phyloP scores from a whole-genome alignment of 2,113 vertebrate species.

The Entelurus aequoreus region DNA sequence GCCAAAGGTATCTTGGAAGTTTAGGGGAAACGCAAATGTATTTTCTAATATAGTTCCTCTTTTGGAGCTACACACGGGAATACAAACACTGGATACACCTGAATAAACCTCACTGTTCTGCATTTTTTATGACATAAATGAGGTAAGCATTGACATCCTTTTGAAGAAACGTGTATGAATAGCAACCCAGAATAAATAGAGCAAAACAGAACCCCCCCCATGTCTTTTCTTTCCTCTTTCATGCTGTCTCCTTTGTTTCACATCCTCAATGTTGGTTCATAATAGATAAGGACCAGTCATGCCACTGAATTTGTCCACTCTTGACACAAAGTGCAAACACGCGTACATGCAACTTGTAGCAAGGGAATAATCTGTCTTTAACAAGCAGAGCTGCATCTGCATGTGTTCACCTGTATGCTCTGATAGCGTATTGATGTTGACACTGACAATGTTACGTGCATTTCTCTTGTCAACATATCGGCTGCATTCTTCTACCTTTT shows the following conservation, averaged over 20 bases:
- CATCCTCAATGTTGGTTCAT: constrained; percentile 24
- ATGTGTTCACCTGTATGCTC: not conserved
- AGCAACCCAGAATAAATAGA: too few species aligned
- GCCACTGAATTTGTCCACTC: not conserved
- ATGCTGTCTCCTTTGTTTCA: not conserved
- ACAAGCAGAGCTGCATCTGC: not conserved
- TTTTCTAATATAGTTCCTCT: too few species aligned
- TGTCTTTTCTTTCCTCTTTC: not conserved
- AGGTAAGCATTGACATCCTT: too few species aligned
- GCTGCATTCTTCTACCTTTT: constrained; percentile 15
- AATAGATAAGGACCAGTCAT: constrained; percentile 23
- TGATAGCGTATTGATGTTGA: constrained; percentile 45
- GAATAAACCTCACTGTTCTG: too few species aligned
- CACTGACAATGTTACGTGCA: constrained; percentile 17
- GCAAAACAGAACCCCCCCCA: not conserved
- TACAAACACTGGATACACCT: too few species aligned
- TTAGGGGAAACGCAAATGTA: too few species aligned
- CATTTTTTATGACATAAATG: too few species aligned
- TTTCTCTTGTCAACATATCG: constrained; percentile 18
- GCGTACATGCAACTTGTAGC: not conserved
- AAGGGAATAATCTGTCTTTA: constrained; percentile 6
- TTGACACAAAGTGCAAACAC: not conserved
- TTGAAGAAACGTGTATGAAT: too few species aligned
- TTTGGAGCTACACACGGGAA: too few species aligned
- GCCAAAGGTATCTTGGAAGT: too few species aligned